Evolutionary conservation across 2,797 vertebrate species (phyloP).

Genomic region (Gymnothorax reevesii): DNA sequence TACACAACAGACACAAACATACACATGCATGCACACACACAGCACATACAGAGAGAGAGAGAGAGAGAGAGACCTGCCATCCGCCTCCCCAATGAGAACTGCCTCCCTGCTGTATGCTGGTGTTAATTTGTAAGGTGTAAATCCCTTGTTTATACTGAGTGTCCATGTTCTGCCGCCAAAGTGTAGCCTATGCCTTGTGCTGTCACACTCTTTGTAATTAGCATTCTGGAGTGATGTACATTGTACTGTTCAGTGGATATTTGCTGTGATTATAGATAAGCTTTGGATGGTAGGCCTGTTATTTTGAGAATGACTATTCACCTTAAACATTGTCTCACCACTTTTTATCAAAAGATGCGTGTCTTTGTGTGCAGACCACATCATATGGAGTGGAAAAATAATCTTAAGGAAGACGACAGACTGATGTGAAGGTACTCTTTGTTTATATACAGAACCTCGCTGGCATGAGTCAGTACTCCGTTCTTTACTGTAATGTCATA

Average conservation of each 20-base stretch:
- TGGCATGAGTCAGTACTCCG: background rate
- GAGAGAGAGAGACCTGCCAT: background rate
- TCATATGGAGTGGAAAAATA: background rate
- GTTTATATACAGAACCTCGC: background rate
- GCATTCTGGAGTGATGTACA: background rate
- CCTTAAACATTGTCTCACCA: constrained; percentile 16
- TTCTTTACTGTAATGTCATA: background rate
- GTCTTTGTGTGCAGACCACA: background rate
- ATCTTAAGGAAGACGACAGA: background rate
- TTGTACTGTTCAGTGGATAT: background rate
- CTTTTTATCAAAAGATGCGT: constrained; percentile 32
- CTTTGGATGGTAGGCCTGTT: constrained; percentile 15
- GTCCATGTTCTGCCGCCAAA: background rate
- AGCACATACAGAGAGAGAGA: too few species aligned
- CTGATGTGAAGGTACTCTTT: background rate
- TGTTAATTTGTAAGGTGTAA: background rate
- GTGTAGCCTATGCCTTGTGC: background rate
- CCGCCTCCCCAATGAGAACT: background rate
- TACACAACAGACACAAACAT: too few species aligned
- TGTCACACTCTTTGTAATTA: background rate
- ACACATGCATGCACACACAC: too few species aligned
- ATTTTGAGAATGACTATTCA: constrained; percentile 31
- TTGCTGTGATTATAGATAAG: constrained; percentile 26
- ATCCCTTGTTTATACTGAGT: background rate
- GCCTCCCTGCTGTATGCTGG: background rate